Conservation (phyloP, 2,113 vertebrate genomes). For the Misgurnus mizolepis region DNA sequence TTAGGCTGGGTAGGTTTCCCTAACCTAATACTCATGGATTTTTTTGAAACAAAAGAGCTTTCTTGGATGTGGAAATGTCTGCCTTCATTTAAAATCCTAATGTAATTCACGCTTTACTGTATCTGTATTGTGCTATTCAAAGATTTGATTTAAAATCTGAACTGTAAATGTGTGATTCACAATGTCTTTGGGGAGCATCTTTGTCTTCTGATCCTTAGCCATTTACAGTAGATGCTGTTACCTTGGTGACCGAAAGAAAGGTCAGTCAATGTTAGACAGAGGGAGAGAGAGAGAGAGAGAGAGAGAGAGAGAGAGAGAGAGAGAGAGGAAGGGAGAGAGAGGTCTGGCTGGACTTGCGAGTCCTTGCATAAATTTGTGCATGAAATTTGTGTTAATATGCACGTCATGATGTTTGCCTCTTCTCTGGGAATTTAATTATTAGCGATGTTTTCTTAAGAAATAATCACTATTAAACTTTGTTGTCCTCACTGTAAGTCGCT, state of each 20-base stretch:
- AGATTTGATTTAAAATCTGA: background rate
- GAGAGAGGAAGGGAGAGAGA: background rate
- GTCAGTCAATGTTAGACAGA: slow-evolving; percentile 53
- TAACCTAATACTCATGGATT: slow-evolving; percentile 68
- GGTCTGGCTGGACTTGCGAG: slow-evolving; percentile 5
- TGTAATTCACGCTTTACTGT: slow-evolving; percentile 15
- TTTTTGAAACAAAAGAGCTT: slow-evolving; percentile 30
- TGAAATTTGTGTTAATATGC: slow-evolving; percentile 17
- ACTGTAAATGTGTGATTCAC: slow-evolving; percentile 25
- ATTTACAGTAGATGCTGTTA: slow-evolving; percentile 59
- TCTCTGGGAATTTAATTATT: no score
- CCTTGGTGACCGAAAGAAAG: slow-evolving; percentile 69
- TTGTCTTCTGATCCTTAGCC: slow-evolving; percentile 14
- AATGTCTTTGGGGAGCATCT: background rate
- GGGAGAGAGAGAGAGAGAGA: background rate
- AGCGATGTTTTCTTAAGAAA: no score
- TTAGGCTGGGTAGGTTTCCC: slow-evolving; percentile 9
- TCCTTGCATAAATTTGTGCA: background rate
- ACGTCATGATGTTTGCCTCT: slow-evolving; percentile 2
- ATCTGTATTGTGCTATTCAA: background rate
- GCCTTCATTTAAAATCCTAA: slow-evolving; percentile 18
- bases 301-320: slow-evolving; percentile 3
- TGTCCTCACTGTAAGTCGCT: no score
- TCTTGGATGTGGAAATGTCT: background rate
- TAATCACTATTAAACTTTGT: no score